A percentile compares a stretch with the other conserved stretches of the same genome.
phyloP scores from a whole-genome alignment of 2,888 invertebrate genomes.

The Dynastes tityus region DNA sequence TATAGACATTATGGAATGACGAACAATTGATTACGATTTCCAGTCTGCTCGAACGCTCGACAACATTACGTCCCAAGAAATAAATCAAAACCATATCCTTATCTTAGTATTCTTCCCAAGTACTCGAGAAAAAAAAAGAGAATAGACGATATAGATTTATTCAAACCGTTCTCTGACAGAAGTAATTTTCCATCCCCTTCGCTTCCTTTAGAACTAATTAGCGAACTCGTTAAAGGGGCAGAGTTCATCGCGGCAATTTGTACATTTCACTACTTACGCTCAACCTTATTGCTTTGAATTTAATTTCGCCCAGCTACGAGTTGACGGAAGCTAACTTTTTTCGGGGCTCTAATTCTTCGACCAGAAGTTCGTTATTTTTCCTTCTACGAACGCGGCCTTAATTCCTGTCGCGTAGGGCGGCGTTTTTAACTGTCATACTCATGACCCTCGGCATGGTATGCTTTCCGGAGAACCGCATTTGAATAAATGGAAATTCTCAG shows the following conservation, averaged over 20 bases:
- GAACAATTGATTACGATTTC: no score
- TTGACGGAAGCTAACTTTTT: not conserved
- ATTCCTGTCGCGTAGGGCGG: not conserved
- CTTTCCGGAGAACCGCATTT: not conserved
- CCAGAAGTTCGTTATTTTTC: slow-evolving; percentile 6
- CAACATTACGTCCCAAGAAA: no score
- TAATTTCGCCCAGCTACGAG: slow-evolving; percentile 9
- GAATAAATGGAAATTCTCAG: slow-evolving; percentile 15
- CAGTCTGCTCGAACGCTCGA: no score
- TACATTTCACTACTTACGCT: slow-evolving; percentile 19
- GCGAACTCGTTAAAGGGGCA: slow-evolving; percentile 2
- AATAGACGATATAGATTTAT: no score
- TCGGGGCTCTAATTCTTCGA: not conserved
- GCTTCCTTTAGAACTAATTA: slow-evolving; percentile 12
- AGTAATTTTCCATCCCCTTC: not conserved
- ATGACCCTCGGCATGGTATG: not conserved
- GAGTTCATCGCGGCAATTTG: slow-evolving; percentile 12
- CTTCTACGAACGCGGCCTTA: not conserved
- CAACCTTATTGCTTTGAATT: slow-evolving; percentile 19
- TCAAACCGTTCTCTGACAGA: no score
- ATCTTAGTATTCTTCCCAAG: no score
- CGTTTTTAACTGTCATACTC: slow-evolving; percentile 9
- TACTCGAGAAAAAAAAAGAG: no score
- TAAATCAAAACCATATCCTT: no score
- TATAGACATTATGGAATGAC: no score